Conservation (phyloP, 1,140 invertebrate genomes). For the Panagrolaimus sp. region DNA sequence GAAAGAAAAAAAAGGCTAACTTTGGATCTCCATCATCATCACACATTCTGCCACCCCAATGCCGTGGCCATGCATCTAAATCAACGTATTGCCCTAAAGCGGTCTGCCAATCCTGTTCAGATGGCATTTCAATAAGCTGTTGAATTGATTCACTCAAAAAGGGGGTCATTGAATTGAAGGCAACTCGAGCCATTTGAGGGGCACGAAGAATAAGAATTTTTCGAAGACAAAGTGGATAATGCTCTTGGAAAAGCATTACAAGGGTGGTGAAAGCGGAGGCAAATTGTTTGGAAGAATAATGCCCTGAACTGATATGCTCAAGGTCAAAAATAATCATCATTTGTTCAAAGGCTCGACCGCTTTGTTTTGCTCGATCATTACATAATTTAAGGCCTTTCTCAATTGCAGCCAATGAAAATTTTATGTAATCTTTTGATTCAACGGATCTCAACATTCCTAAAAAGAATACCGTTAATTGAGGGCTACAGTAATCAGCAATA, state of each 20-base stretch:
- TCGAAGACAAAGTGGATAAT: slow-evolving; percentile 53
- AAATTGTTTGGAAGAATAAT: slow-evolving; percentile 57
- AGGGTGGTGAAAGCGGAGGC: slow-evolving; percentile 59
- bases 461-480: slow-evolving; percentile 15
- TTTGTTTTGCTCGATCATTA: slow-evolving; percentile 49
- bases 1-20: slow-evolving; percentile 21
- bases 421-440: slow-evolving; percentile 57
- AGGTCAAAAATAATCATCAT: slow-evolving; percentile 59
- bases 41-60: slow-evolving; percentile 54
- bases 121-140: slow-evolving; percentile 56
- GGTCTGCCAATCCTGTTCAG: slow-evolving; percentile 55
- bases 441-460: slow-evolving; percentile 53
- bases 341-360: slow-evolving; percentile 58
- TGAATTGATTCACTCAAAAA: slow-evolving; percentile 56
- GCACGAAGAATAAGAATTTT: slow-evolving; percentile 59
- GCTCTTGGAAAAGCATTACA: slow-evolving; percentile 54
- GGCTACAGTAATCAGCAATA: background rate
- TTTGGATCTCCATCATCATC: slow-evolving; percentile 59
- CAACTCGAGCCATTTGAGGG: slow-evolving; percentile 57
- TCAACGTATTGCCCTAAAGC: slow-evolving; percentile 53
- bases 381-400: slow-evolving; percentile 57
- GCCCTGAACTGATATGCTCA: slow-evolving; percentile 57
- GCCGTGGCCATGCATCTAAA: slow-evolving; percentile 56
- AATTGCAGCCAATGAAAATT: slow-evolving; percentile 58
- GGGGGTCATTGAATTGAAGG: slow-evolving; percentile 56